These are phyloP conservation scores for Schizothorax lantsangensis DNA, from an alignment of 2,797 vertebrate genomes.

Conservation along the genomic window DNA sequence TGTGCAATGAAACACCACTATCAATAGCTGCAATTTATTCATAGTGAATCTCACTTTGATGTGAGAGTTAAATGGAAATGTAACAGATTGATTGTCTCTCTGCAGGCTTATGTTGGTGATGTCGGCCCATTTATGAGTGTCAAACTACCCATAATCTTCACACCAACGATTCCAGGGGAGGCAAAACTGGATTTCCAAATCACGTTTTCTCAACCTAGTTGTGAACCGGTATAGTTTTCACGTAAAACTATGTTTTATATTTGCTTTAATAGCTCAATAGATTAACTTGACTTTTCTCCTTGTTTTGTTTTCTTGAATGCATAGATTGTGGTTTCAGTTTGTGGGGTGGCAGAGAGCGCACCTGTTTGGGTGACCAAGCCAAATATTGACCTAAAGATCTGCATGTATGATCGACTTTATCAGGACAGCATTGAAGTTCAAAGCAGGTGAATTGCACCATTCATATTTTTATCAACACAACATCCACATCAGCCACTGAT, in stretches of 20 bases:
- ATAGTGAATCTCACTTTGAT: background rate
- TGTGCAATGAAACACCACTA: background rate
- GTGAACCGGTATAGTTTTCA: slow-evolving; percentile 79
- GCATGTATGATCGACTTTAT: slow-evolving; percentile 87
- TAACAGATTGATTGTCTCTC: slow-evolving; percentile 3
- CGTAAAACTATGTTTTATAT: background rate
- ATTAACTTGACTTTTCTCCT: background rate
- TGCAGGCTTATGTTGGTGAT: slow-evolving; percentile 81
- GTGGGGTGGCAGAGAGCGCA: slow-evolving; percentile 75
- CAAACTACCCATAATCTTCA: slow-evolving; percentile 85
- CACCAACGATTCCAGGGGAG: slow-evolving; percentile 82
- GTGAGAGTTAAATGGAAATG: background rate
- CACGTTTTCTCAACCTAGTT: slow-evolving; percentile 79
- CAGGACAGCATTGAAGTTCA: slow-evolving; percentile 82
- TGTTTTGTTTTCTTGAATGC: background rate
- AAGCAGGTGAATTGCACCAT: slow-evolving; percentile 80
- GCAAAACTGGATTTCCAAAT: slow-evolving; percentile 79
- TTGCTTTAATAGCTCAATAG: background rate
- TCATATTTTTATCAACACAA: background rate
- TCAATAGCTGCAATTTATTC: background rate
- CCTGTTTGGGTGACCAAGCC: slow-evolving; percentile 86
- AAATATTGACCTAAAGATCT: slow-evolving; percentile 88
- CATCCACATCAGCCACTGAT: background rate
- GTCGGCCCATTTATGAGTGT: slow-evolving; percentile 84
- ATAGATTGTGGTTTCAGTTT: slow-evolving; percentile 79